phyloP scores from a whole-genome alignment of 2,797 vertebrate species.

The Enteromius paludinosus region DNA sequence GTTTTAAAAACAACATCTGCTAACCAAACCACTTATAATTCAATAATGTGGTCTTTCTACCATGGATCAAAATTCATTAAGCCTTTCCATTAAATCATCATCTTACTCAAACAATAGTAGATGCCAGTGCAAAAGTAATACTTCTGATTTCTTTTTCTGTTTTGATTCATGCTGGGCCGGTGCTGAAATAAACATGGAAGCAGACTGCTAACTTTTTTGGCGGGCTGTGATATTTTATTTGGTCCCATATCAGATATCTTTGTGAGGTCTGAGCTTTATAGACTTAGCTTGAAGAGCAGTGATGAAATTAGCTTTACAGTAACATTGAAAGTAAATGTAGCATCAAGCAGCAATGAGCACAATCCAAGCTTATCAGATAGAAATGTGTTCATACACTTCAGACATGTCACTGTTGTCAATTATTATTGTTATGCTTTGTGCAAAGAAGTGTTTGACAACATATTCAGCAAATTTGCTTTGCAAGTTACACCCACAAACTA shows the following conservation, averaged over 20 bases:
- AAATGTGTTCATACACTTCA: neutral
- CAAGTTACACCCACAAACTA: neutral
- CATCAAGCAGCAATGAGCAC: neutral
- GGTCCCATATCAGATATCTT: constrained; percentile 8
- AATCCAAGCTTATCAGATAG: neutral
- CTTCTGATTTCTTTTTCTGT: neutral
- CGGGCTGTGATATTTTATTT: constrained; percentile 3
- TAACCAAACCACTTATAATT: neutral
- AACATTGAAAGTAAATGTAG: neutral
- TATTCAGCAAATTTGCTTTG: neutral
- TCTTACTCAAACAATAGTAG: neutral
- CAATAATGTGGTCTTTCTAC: neutral
- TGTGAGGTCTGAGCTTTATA: constrained; percentile 29
- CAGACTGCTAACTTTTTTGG: constrained; percentile 1
- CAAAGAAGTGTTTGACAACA: neutral
- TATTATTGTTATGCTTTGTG: neutral
- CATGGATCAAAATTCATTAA: neutral
- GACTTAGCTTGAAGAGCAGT: neutral
- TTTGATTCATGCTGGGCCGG: constrained; percentile 8
- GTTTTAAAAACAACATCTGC: neutral
- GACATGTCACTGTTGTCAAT: neutral
- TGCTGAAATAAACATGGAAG: constrained; percentile 21
- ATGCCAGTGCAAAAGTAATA: neutral
- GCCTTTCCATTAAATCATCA: neutral
- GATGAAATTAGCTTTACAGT: neutral